Conservation (phyloP, 1,140 invertebrate genomes). For the Drosophila bipectinata region DNA sequence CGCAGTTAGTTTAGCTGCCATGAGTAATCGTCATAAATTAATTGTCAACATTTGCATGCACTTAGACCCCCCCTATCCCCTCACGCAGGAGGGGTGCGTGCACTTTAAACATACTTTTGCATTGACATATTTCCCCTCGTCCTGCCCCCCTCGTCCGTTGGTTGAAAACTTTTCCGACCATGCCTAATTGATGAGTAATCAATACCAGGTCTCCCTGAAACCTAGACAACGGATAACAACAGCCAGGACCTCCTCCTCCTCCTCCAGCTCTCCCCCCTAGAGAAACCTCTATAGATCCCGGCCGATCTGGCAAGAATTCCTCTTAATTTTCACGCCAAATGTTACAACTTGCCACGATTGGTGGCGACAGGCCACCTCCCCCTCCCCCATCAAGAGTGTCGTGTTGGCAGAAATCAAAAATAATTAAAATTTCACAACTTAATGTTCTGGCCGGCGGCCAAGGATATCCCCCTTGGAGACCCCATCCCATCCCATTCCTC, state of each 20-base stretch:
- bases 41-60: slow-evolving; percentile 82
- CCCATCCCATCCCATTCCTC: not conserved
- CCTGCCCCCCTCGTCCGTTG: slow-evolving; percentile 3
- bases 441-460: slow-evolving; percentile 72
- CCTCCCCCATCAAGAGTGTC: not conserved
- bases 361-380: slow-evolving; percentile 59
- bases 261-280: too few relatives aligned
- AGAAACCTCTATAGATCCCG: too few relatives aligned
- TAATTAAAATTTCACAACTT: slow-evolving; percentile 83
- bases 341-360: slow-evolving; percentile 76
- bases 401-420: slow-evolving; percentile 79
- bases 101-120: slow-evolving; percentile 74
- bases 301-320: slow-evolving; percentile 8
- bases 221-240: slow-evolving; percentile 62
- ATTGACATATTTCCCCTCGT: slow-evolving; percentile 72
- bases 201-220: slow-evolving; percentile 33
- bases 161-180: slow-evolving; percentile 25
- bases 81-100: slow-evolving; percentile 19
- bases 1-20: slow-evolving; percentile 80
- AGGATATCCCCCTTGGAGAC: slow-evolving; percentile 3
- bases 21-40: slow-evolving; percentile 82
- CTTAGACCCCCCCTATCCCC: slow-evolving; percentile 52
- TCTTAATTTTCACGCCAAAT: slow-evolving; percentile 66
- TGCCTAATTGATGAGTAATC: slow-evolving; percentile 73
- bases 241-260: not conserved